Percentiles rank a stretch among this genome's conserved stretches.
Evolutionary conservation across 2,113 vertebrate genomes (phyloP).

Genomic region (Pelmatolapia mariae): DNA sequence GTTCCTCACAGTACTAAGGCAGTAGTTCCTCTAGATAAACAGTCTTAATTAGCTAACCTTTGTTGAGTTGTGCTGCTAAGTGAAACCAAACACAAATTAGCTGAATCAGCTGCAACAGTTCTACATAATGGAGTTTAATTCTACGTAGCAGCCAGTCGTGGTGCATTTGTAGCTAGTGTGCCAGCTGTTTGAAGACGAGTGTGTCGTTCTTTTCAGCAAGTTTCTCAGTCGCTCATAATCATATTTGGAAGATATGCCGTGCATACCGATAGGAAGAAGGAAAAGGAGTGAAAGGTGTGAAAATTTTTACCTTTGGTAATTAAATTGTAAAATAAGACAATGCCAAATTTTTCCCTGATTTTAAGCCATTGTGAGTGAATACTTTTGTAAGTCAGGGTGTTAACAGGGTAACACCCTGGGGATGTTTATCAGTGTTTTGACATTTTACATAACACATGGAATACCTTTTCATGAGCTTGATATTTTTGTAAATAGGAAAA

Average conservation of each 20-base stretch:
- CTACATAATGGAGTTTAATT: not conserved
- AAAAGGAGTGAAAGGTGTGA: not conserved
- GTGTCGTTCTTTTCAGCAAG: not conserved
- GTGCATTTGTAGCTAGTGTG: not conserved
- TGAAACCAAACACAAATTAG: not conserved
- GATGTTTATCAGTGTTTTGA: not conserved
- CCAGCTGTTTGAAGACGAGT: not conserved
- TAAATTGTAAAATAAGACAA: not conserved
- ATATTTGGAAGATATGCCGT: not conserved
- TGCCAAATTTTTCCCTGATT: fast-evolving
- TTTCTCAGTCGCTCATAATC: not conserved
- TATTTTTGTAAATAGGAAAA: not conserved
- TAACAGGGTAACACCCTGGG: not conserved
- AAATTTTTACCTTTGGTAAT: not conserved
- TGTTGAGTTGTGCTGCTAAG: not conserved
- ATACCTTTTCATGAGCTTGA: not conserved
- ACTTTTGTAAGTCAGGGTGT: not conserved
- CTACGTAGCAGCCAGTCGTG: not conserved
- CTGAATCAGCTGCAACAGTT: not conserved
- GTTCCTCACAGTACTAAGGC: not conserved
- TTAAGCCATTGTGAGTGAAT: not conserved
- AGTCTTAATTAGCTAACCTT: not conserved
- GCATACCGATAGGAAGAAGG: not conserved
- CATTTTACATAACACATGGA: not conserved
- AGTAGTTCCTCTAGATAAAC: not conserved